Evolutionary conservation across 2,113 vertebrate species (phyloP).

Genomic region (Microcebus ravelobensis): DNA sequence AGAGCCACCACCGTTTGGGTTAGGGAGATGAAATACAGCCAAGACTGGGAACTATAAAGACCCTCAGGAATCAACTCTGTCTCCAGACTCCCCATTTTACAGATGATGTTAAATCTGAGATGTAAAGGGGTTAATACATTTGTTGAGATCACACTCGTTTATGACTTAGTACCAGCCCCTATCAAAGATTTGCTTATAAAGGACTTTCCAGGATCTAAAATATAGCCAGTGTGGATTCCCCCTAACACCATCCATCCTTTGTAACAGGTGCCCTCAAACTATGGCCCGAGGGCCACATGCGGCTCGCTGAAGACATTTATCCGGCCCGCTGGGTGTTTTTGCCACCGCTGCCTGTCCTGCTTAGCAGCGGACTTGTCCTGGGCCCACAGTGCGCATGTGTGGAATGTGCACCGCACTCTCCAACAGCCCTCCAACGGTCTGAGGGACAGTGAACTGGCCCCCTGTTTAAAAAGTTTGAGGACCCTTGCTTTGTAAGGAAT

Average conservation of each 20-base stretch:
- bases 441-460: no score
- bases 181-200: background rate
- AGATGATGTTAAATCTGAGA: background rate
- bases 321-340: no score
- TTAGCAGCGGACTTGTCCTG: no score
- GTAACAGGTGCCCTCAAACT: background rate
- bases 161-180: background rate
- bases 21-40: background rate
- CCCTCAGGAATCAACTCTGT: background rate
- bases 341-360: no score
- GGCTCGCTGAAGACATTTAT: no score
- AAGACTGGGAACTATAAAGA: background rate
- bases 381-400: no score
- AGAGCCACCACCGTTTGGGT: slow-evolving; percentile 6
- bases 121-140: background rate
- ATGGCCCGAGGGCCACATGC: no score
- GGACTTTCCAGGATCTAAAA: background rate
- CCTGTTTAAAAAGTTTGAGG: no score
- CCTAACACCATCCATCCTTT: background rate
- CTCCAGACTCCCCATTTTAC: background rate
- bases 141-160: background rate
- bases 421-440: no score
- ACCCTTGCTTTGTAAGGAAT: background rate
- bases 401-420: no score
- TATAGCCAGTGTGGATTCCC: background rate